These are phyloP conservation scores for Bombus waltoni DNA, from an alignment of 1,140 invertebrate genomes.

Conservation along the genomic window DNA sequence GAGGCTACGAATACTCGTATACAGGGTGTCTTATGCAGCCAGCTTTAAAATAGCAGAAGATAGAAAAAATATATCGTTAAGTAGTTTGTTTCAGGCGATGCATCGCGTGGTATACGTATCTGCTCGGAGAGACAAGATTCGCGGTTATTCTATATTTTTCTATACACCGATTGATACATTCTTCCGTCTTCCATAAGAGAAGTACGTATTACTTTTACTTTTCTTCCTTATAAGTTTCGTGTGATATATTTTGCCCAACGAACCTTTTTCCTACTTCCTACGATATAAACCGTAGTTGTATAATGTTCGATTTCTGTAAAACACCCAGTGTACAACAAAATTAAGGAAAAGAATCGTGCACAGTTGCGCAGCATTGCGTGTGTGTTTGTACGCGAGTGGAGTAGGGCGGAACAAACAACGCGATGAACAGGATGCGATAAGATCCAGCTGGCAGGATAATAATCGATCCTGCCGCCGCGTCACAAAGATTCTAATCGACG, in stretches of 20 bases:
- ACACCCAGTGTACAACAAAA: not conserved
- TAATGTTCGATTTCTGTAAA: too few species aligned
- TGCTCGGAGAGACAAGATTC: too few species aligned
- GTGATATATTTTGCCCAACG: too few species aligned
- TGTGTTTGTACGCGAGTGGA: not conserved
- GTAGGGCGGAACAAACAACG: not conserved
- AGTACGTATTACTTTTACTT: too few species aligned
- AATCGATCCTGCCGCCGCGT: slow-evolving; percentile 29
- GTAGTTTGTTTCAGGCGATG: not conserved
- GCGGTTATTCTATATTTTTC: too few species aligned
- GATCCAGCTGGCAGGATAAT: slow-evolving; percentile 25
- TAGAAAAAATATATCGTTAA: not conserved
- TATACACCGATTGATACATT: too few species aligned
- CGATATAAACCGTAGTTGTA: too few species aligned
- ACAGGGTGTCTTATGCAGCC: not conserved
- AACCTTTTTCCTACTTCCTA: too few species aligned
- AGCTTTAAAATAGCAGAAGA: not conserved
- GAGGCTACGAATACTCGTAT: too few species aligned
- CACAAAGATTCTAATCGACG: slow-evolving; percentile 46
- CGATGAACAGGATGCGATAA: slow-evolving; percentile 44
- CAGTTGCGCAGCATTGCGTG: not conserved
- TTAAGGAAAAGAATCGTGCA: not conserved
- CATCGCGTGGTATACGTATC: too few species aligned
- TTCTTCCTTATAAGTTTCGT: too few species aligned
- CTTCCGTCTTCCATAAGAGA: too few species aligned